Percentiles rank a stretch among this genome's conserved stretches.
Evolutionary conservation across 2,888 invertebrate species (phyloP).

Genomic region (Aricia artaxerxes): DNA sequence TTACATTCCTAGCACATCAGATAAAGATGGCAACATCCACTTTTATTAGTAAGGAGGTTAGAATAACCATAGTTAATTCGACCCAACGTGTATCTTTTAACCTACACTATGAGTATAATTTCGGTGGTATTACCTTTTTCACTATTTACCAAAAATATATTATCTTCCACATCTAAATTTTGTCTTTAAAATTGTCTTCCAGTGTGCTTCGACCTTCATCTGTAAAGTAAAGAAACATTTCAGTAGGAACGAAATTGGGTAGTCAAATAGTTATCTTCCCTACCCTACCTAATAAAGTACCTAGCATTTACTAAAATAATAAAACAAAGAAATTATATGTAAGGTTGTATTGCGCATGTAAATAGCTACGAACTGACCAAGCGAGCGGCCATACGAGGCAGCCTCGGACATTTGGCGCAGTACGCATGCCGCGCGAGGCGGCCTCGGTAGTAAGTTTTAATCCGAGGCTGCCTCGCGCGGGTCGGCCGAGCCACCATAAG

Average conservation of each 20-base stretch:
- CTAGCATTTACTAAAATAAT: too few species aligned
- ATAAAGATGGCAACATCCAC: neutral
- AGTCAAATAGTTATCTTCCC: too few species aligned
- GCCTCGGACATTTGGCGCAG: too few species aligned
- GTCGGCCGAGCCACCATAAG: too few species aligned
- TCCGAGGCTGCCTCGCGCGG: too few species aligned
- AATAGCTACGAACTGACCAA: too few species aligned
- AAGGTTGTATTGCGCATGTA: too few species aligned
- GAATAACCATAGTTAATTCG: neutral
- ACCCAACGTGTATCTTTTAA: constrained; percentile 4
- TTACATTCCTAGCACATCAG: neutral
- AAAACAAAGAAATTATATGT: too few species aligned
- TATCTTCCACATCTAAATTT: neutral
- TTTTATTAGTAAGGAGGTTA: neutral
- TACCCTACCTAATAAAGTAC: too few species aligned
- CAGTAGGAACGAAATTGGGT: constrained; percentile 13
- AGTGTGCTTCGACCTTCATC: constrained; percentile 2
- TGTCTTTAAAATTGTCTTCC: constrained; percentile 16
- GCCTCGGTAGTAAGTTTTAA: too few species aligned
- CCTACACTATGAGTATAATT: constrained; percentile 28
- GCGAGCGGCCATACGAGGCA: too few species aligned
- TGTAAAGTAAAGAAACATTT: constrained; percentile 25
- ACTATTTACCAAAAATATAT: constrained; percentile 26
- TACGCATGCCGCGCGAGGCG: too few species aligned
- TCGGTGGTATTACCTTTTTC: constrained; percentile 28